Evolutionary conservation across 2,797 vertebrate species (phyloP).

Genomic region (Typhlichthys subterraneus): DNA sequence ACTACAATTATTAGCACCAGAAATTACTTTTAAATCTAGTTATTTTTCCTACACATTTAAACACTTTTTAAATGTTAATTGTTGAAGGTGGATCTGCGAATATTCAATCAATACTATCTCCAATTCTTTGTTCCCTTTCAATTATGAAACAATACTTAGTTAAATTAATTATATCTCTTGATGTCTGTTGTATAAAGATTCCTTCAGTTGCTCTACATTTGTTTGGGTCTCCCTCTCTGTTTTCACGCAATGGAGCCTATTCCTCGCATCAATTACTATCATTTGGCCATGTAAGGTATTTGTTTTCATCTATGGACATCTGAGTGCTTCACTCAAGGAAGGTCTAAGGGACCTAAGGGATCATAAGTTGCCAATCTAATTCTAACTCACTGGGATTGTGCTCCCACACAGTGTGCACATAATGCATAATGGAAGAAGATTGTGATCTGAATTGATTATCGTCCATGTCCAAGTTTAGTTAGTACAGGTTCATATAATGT

Average conservation of each 20-base stretch:
- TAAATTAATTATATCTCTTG: slow-evolving; percentile 22
- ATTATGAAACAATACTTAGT: too few species aligned
- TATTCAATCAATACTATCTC: too few species aligned
- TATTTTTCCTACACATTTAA: slow-evolving; percentile 64
- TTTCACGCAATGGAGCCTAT: slow-evolving; percentile 47
- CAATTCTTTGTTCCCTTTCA: too few species aligned
- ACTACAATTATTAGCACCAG: too few species aligned
- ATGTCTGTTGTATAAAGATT: slow-evolving; percentile 59
- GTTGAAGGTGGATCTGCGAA: slow-evolving; percentile 30
- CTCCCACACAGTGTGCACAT: slow-evolving; percentile 15
- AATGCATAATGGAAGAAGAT: slow-evolving; percentile 8
- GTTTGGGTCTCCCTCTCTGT: slow-evolving; percentile 52
- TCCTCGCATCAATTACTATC: slow-evolving; percentile 57
- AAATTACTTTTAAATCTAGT: slow-evolving; percentile 44
- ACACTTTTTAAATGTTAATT: slow-evolving; percentile 59
- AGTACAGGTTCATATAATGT: slow-evolving; percentile 6
- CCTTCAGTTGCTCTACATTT: slow-evolving; percentile 64
- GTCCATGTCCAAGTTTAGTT: slow-evolving; percentile 7
- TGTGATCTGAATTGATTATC: slow-evolving; percentile 5
- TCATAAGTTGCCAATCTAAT: slow-evolving; percentile 21
- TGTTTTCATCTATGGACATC: slow-evolving; percentile 40
- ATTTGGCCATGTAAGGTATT: slow-evolving; percentile 32
- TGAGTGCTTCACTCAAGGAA: slow-evolving; percentile 25
- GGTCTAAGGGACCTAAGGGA: slow-evolving; percentile 16
- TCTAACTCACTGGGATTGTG: slow-evolving; percentile 3